Conservation (phyloP, 64 coral and sea anemone genomes). For the Montipora cactus region DNA sequence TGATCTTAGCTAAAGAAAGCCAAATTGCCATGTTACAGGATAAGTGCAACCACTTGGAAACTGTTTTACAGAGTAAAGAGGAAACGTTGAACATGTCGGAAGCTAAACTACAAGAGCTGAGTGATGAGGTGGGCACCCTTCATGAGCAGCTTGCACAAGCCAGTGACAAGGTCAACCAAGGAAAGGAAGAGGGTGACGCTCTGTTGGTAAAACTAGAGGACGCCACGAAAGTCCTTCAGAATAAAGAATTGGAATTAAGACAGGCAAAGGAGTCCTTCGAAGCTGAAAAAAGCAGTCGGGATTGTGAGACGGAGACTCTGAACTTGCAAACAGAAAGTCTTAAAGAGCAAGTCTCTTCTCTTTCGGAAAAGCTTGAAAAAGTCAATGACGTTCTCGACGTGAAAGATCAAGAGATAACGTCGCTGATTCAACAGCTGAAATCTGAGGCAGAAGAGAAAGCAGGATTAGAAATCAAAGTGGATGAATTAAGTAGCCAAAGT, state of each 20-base stretch:
- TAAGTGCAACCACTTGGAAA: background rate
- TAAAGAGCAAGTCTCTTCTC: slow-evolving; percentile 2
- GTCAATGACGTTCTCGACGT: background rate
- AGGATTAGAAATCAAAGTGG: slow-evolving; percentile 8
- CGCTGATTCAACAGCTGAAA: slow-evolving; percentile 62
- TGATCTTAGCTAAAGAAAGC: background rate
- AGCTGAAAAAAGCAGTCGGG: background rate
- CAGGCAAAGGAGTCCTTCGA: slow-evolving; percentile 1
- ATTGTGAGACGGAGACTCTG: background rate
- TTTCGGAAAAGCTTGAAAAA: slow-evolving; percentile 23
- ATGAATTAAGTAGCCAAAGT: slow-evolving; percentile 31
- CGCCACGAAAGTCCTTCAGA: background rate
- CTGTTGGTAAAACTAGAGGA: slow-evolving; percentile 16
- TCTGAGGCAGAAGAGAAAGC: slow-evolving; percentile 60
- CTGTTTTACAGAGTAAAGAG: slow-evolving; percentile 18
- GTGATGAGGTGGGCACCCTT: background rate
- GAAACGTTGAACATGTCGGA: background rate
- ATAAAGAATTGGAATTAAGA: slow-evolving; percentile 44
- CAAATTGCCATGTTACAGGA: background rate
- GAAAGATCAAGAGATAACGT: slow-evolving; percentile 36
- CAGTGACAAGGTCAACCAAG: background rate
- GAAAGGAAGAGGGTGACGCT: slow-evolving; percentile 10
- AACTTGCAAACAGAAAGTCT: slow-evolving; percentile 1
- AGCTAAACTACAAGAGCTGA: background rate
- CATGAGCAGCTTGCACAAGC: background rate